Evolutionary conservation across 2,797 vertebrate genomes (phyloP).

Genomic region (Xerus rutilus): DNA sequence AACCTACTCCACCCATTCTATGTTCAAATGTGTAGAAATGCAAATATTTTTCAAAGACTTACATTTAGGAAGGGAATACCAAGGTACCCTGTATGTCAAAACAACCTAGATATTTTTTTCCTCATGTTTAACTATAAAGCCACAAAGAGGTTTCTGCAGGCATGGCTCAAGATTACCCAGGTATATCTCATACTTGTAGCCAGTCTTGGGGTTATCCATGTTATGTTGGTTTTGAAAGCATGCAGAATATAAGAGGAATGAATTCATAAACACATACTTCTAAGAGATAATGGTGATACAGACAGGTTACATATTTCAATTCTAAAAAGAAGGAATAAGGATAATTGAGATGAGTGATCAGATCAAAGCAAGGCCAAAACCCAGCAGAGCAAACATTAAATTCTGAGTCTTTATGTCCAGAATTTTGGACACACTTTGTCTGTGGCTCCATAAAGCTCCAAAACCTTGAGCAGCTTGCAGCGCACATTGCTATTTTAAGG

Average conservation of each 20-base stretch:
- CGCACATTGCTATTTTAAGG: too few relatives aligned
- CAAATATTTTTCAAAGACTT: not conserved
- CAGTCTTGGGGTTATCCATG: not conserved
- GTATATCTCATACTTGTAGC: not conserved
- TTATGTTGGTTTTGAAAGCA: not conserved
- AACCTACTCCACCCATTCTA: not conserved
- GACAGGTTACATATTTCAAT: too few relatives aligned
- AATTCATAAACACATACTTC: too few relatives aligned
- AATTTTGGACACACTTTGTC: too few relatives aligned
- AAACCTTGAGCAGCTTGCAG: too few relatives aligned
- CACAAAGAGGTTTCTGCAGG: not conserved
- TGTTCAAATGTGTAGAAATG: not conserved
- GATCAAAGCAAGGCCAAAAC: too few relatives aligned
- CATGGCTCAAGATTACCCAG: not conserved
- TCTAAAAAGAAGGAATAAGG: too few relatives aligned
- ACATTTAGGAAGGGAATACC: not conserved
- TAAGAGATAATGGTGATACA: too few relatives aligned
- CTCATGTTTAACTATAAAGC: not conserved
- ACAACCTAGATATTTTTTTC: not conserved
- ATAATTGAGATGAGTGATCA: too few relatives aligned
- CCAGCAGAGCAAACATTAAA: too few relatives aligned
- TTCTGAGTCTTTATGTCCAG: too few relatives aligned
- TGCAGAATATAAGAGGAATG: not conserved
- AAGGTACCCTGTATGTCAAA: not conserved
- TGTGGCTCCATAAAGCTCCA: too few relatives aligned